Conservation (phyloP, 2,113 vertebrate genomes). For the Cardinalis cardinalis region DNA sequence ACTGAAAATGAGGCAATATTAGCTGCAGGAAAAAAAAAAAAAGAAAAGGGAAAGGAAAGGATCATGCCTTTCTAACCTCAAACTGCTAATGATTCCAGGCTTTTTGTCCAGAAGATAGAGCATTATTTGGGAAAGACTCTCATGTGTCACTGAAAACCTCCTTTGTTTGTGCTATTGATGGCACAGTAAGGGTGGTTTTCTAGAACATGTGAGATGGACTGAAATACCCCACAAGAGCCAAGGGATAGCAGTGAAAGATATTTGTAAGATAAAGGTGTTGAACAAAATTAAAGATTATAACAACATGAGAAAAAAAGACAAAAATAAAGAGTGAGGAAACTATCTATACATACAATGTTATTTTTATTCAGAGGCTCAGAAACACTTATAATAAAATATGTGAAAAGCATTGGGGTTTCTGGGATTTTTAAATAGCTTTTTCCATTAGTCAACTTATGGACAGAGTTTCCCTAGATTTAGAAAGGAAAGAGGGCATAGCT, state of each 20-base stretch:
- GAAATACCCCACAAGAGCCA: not conserved
- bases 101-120: not conserved
- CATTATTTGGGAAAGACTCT: not conserved
- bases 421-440: not conserved
- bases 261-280: not conserved
- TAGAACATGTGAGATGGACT: not conserved
- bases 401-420: not conserved
- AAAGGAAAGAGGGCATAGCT: not conserved
- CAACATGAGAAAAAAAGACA: not conserved
- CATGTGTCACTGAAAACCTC: not conserved
- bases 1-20: not conserved
- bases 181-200: not conserved
- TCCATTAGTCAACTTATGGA: not conserved
- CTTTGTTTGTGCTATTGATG: not conserved
- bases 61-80: not conserved
- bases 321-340: not conserved
- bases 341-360: not conserved
- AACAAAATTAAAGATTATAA: not conserved
- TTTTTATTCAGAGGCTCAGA: not conserved
- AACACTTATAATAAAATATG: not conserved
- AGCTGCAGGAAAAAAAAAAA: not conserved
- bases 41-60: not conserved
- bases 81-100: not conserved
- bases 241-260: not conserved
- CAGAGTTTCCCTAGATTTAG: not conserved